Conservation (phyloP, 1,140 invertebrate genomes). For the Uloborus diversus region DNA sequence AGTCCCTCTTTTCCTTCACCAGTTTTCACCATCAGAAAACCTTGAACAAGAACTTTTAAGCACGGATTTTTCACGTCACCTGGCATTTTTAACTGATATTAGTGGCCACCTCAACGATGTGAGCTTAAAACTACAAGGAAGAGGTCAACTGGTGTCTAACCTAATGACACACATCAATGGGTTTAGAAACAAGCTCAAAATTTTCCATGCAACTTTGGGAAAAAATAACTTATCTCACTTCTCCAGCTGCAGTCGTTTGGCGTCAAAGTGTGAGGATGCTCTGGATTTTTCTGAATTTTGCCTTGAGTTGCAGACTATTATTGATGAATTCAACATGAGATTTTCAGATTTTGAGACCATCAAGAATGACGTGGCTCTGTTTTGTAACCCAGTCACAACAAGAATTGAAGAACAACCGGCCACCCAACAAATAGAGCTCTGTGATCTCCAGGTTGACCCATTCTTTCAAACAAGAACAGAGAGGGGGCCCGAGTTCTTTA, state of each 20-base stretch:
- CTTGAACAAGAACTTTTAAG: neutral
- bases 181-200: neutral
- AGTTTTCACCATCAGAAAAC: neutral
- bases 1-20: neutral
- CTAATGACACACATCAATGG: neutral
- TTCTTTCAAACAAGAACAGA: neutral
- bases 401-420: too few species aligned
- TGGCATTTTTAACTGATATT: neutral
- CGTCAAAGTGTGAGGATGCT: neutral
- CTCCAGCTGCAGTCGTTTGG: neutral
- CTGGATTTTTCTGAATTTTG: neutral
- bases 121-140: neutral
- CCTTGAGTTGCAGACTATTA: neutral
- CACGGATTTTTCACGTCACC: neutral
- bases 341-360: neutral
- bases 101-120: neutral
- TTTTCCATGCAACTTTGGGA: neutral
- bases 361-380: neutral
- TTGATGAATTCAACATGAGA: neutral
- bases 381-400: neutral
- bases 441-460: neutral
- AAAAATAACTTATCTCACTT: neutral
- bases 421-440: neutral
- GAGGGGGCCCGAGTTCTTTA: neutral
- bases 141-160: neutral